Evolutionary conservation across 1,140 invertebrate genomes (phyloP), one percentile per base, ranked within the genome.

Genomic region (Phenacoccus solenopsis): DNA sequence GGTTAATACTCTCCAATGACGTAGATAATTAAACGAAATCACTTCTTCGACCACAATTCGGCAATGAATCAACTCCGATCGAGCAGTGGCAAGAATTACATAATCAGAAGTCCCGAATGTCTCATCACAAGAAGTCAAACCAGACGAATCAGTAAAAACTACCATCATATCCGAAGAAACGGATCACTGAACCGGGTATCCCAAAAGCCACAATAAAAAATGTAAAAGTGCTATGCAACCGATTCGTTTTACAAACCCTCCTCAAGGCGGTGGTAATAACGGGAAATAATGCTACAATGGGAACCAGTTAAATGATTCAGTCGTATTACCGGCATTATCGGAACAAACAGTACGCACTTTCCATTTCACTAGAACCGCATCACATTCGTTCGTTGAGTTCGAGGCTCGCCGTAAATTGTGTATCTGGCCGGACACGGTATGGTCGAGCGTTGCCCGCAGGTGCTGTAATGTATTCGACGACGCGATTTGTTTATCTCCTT

Each of bases 241-340:
- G 38, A 49, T 49, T 49, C 38, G 38, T 49, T 49, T 49, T 32
- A 32, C 13, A 49, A 49, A 49, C 38, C 38, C 38, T 49, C 38
- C 38, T 49, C 38, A 49, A 49, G 38, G 38, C 38, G 20, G 38
- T 2, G 20, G 59, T 64, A 64, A 64, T 64, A 64, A 64, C 59
- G 59, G 59, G 59, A 64, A 64, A 64, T 64, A 64, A 64, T 64
- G 10, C 25, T 64, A 64, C 59, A 64, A 64, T 64, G 59, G 59
- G 59, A 64, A 64, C 21, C 59, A 64, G 59, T 64, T 64, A 64
- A 64, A 64, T 27, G 59, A 25, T 64, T 64, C 59, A 27, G 59
- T 64, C 59, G 59, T 24, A 64, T 24, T 64, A 64, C 59, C 25
- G 59, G 22, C 59, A 64, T 64, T 64, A 64, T 27, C 59, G 59